phyloP scores from a whole-genome alignment of 2,888 invertebrate genomes.

The Papilio demoleus region DNA sequence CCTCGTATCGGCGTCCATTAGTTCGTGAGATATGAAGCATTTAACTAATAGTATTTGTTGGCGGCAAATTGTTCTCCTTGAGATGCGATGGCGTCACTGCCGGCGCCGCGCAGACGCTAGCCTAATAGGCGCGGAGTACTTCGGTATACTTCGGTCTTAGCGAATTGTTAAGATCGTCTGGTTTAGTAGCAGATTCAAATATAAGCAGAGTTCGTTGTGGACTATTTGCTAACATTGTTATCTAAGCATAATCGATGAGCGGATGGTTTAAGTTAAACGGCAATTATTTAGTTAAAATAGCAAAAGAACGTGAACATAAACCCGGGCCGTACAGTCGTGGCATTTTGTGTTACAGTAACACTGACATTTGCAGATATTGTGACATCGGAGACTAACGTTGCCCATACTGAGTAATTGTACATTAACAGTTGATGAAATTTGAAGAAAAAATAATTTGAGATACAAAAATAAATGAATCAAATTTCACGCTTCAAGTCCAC shows the following conservation, averaged over 20 bases:
- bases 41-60: conserved; percentile 37
- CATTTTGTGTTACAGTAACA: conserved; percentile 14
- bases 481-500: too few relatives aligned
- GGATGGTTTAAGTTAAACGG: neutral
- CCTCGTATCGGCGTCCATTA: conserved; percentile 29
- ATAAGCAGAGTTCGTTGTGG: too few relatives aligned
- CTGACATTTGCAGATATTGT: conserved; percentile 21
- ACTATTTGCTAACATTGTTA: too few relatives aligned
- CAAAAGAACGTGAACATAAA: neutral
- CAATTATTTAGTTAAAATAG: conserved; percentile 1
- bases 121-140: conserved; percentile 13
- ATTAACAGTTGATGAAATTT: too few relatives aligned
- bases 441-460: too few relatives aligned
- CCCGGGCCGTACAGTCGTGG: conserved; percentile 16
- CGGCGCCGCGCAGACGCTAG: conserved; percentile 32
- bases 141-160: neutral
- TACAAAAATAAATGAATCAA: too few relatives aligned
- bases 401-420: conserved; percentile 24
- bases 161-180: neutral
- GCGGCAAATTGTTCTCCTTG: conserved; percentile 36
- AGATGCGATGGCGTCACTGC: conserved; percentile 30
- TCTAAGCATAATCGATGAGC: too few relatives aligned
- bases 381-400: neutral
- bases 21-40: conserved; percentile 26
- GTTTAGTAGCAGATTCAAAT: too few relatives aligned